Evolutionary conservation across 2,797 vertebrate species (phyloP).

Genomic region (Xenentodon cancila): DNA sequence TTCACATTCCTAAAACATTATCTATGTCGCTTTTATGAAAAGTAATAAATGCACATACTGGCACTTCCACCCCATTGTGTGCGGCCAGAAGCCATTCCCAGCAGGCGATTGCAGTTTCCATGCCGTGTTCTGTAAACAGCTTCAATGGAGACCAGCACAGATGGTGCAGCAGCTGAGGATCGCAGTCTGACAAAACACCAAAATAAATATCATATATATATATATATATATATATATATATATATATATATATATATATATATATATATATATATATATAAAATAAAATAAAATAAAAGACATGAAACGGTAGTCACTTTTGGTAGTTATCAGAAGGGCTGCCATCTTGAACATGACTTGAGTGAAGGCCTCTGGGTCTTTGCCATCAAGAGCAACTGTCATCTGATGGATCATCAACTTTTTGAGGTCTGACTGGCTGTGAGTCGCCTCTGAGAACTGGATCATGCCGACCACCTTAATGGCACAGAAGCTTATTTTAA

Average conservation of each 20-base stretch:
- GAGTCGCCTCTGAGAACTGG: conserved; percentile 89
- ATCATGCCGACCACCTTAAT: conserved; percentile 95
- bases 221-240: too few species aligned
- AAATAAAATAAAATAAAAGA: too few species aligned
- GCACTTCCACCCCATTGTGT: conserved; percentile 93
- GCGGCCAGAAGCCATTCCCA: conserved; percentile 99
- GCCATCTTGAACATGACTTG: conserved; percentile 97
- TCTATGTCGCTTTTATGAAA: not conserved
- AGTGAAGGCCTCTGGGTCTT: conserved; percentile 88
- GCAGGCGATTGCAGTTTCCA: conserved; percentile 96
- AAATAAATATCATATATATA: too few species aligned
- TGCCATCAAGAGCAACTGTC: conserved; percentile 83
- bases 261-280: too few species aligned
- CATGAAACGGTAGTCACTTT: conserved; percentile 76
- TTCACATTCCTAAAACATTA: not conserved
- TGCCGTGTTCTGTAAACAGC: conserved; percentile 95
- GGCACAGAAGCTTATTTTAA: conserved; percentile 11
- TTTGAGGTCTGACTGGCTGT: conserved; percentile 89
- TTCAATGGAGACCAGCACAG: conserved; percentile 95
- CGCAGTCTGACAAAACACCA: conserved; percentile 82
- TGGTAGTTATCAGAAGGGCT: conserved; percentile 92
- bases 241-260: too few species aligned
- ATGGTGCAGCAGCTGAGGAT: conserved; percentile 93
- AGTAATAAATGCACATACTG: conserved; percentile 77
- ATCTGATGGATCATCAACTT: conserved; percentile 92